These are phyloP conservation scores for Drosophila fuyamai DNA, from an alignment of 1,140 invertebrate species.

Conservation along the genomic window DNA sequence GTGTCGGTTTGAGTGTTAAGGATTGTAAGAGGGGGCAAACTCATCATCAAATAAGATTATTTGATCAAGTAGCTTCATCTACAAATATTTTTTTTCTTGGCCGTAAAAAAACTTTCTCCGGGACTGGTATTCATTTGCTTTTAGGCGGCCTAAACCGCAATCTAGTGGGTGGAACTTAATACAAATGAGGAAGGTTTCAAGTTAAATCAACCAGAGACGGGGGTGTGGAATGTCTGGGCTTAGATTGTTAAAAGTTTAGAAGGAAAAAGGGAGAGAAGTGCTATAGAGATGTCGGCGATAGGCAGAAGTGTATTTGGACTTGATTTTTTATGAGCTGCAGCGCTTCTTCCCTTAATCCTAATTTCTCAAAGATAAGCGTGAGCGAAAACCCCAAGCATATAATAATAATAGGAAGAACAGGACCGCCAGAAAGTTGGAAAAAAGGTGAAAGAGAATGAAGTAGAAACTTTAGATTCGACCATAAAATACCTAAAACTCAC, in stretches of 20 bases:
- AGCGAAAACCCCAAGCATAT: slow-evolving; percentile 19
- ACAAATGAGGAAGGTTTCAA: slow-evolving; percentile 78
- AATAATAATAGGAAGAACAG: slow-evolving; percentile 24
- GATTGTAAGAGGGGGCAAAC: slow-evolving; percentile 52
- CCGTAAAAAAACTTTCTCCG: slow-evolving; percentile 30
- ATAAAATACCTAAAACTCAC: not conserved
- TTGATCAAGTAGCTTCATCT: slow-evolving; percentile 74
- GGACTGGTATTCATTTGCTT: slow-evolving; percentile 61
- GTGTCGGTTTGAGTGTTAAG: slow-evolving; percentile 40
- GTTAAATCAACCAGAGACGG: slow-evolving; percentile 71
- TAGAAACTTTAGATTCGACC: not conserved
- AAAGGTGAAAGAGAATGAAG: slow-evolving; percentile 12
- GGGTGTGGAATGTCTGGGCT: slow-evolving; percentile 6
- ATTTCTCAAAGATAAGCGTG: slow-evolving; percentile 16
- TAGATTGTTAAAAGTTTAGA: slow-evolving; percentile 59
- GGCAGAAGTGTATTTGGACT: slow-evolving; percentile 44
- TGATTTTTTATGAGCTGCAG: slow-evolving; percentile 67
- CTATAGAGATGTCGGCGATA: slow-evolving; percentile 43
- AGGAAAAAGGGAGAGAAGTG: slow-evolving; percentile 8
- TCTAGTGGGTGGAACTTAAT: slow-evolving; percentile 67
- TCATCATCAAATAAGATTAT: slow-evolving; percentile 83
- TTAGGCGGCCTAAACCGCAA: slow-evolving; percentile 36
- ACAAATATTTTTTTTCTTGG: slow-evolving; percentile 5
- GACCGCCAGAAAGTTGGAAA: not conserved
- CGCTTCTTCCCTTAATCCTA: not conserved